These are phyloP conservation scores for Sylvia atricapilla DNA, from an alignment of 2,113 vertebrate species.

Conservation along the genomic window DNA sequence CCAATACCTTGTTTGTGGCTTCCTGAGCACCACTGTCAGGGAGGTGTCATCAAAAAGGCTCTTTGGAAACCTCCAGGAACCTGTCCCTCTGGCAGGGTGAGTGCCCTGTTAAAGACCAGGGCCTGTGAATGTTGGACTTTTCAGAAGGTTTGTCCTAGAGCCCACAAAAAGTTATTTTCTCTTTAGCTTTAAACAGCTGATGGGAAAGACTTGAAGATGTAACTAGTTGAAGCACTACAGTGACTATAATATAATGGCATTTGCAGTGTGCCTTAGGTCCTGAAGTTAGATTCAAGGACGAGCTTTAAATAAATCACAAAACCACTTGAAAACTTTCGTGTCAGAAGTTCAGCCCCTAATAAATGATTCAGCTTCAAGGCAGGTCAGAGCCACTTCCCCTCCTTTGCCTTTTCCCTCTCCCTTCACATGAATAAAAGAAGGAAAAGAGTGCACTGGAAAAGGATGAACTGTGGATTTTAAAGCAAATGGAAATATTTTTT, in stretches of 20 bases:
- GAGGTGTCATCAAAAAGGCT: too few relatives aligned
- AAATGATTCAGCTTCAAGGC: neutral
- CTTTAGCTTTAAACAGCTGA: neutral
- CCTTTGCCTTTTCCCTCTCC: neutral
- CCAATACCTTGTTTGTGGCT: neutral
- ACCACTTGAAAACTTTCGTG: neutral
- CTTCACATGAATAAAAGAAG: neutral
- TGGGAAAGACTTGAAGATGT: neutral
- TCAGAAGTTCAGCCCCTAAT: neutral
- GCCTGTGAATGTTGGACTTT: neutral
- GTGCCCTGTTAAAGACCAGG: neutral
- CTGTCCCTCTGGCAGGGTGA: neutral
- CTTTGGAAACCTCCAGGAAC: neutral
- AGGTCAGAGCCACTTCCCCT: neutral
- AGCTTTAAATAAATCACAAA: constrained; percentile 1
- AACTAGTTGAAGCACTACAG: neutral
- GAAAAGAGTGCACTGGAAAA: neutral
- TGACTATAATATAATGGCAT: neutral
- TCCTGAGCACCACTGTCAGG: neutral
- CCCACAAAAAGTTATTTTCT: neutral
- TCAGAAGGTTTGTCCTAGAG: neutral
- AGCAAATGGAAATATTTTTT: neutral
- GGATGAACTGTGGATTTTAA: neutral
- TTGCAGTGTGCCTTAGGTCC: neutral
- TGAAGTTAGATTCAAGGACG: neutral